Evolutionary conservation across 92 coral and sea anemone genomes (phyloP).

Genomic region (Phenganax marumi): DNA sequence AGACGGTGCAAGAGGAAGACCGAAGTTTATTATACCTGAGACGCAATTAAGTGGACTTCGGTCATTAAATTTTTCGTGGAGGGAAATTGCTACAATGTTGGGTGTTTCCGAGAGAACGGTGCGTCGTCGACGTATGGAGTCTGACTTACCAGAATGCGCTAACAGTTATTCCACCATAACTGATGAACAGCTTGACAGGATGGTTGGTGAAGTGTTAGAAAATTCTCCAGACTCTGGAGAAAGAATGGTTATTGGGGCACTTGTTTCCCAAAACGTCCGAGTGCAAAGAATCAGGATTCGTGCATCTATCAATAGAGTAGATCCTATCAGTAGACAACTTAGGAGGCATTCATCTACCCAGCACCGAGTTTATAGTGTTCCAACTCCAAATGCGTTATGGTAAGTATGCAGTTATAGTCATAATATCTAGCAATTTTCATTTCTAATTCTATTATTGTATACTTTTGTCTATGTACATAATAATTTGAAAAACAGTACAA

Average conservation of each 20-base stretch:
- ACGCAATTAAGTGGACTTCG: too few species aligned
- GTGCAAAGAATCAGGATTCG: conserved; percentile 22
- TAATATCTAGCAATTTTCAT: too few species aligned
- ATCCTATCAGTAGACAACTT: not conserved
- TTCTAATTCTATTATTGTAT: too few species aligned
- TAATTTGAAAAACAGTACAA: too few species aligned
- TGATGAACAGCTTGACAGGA: not conserved
- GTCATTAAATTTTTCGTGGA: conserved; percentile 55
- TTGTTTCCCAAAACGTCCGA: not conserved
- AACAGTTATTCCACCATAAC: not conserved
- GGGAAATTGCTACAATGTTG: conserved; percentile 47
- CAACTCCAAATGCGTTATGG: conserved; percentile 31
- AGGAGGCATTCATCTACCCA: not conserved
- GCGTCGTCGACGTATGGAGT: conserved; percentile 39
- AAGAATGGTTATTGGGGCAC: conserved; percentile 25
- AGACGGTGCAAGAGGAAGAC: too few species aligned
- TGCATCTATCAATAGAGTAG: not conserved
- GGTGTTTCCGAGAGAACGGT: conserved; percentile 59
- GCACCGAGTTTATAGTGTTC: conserved; percentile 13
- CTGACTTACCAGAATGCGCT: not conserved
- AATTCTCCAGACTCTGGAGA: conserved; percentile 1
- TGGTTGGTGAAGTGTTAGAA: too few species aligned
- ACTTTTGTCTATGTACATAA: too few species aligned
- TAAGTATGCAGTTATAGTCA: too few species aligned
- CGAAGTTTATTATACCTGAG: too few species aligned